These are phyloP conservation scores for Callocephalon fimbriatum DNA, from an alignment of 2,113 vertebrate species.

Conservation along the genomic window DNA sequence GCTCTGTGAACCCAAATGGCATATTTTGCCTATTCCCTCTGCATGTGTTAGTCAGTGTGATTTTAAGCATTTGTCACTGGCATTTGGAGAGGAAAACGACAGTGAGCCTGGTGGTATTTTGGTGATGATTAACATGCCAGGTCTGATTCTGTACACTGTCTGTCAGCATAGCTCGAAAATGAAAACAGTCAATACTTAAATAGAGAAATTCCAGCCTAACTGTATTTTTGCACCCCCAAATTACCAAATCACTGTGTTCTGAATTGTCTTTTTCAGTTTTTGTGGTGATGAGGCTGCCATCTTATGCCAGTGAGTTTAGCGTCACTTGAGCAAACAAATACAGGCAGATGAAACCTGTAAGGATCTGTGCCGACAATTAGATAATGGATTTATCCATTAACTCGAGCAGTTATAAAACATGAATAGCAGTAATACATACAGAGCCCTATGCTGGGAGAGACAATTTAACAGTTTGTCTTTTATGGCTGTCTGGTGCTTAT, in stretches of 20 bases:
- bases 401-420: constrained; percentile 33
- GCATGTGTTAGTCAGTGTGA: background rate
- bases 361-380: background rate
- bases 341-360: background rate
- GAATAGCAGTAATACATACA: constrained; percentile 1
- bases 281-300: background rate
- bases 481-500: constrained; percentile 45
- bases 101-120: background rate
- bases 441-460: background rate
- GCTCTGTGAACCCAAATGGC: background rate
- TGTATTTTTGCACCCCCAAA: background rate
- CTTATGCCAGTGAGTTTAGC: background rate
- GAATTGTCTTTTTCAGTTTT: background rate
- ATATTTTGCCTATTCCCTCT: background rate
- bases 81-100: background rate
- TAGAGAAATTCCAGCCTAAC: background rate
- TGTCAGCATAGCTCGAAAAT: background rate
- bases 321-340: background rate
- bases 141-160: background rate
- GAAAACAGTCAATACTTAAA: background rate
- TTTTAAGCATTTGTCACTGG: background rate
- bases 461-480: constrained; percentile 49
- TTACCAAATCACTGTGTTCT: background rate
- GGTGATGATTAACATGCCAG: background rate
- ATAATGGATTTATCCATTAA: constrained; percentile 59